Evolutionary conservation across 2,113 vertebrate species (phyloP), one percentile per base, ranked within the genome.

Genomic region (Manacus vitellinus): DNA sequence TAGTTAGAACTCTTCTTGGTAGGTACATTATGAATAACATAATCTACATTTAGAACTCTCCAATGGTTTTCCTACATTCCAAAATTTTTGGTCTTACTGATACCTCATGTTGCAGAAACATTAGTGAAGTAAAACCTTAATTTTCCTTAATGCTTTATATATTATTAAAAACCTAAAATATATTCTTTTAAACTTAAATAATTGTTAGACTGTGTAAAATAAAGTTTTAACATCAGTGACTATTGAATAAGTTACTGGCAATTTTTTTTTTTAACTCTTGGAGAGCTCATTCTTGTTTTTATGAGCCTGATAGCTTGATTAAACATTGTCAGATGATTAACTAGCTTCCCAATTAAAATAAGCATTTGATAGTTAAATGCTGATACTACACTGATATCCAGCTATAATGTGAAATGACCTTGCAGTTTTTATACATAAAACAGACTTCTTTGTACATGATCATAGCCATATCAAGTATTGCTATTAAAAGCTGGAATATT

Each of bases 161-260:
- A n/a, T 20, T 43, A 56, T 59, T 88, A 25, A 1, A 11, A 65
- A 23, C 28, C 8, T 74, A 37, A 81, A 43, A 67, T 67, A 28
- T 1, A 67, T 39, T n/a, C 6, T 78, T 87, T 63, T 43, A 49
- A 88, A 66, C 9, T 22, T 56, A 56, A 66, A 25, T 79, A 82
- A 65, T 75, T 47, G 8, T 68, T 90, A 65, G 41, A 73, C 4
- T 52, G 8, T 61, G 52, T 65, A 76, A 90, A 89, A 55, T 47
- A 21, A 62, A 55, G 2, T 44, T 61, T 70, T 76, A 73, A 72
- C 6, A 23, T 67, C 0, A 0, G 4, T 33, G 54, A 47, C 20
- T 47, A 39, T 75, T 0, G 0, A 55, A 19, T 58, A 78, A 76
- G 4, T 61, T 88, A 37, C 8, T 66, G 31, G 23, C 5, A 9